These are phyloP conservation scores for Pao palembangensis DNA, from an alignment of 2,113 vertebrate genomes.

Conservation along the genomic window DNA sequence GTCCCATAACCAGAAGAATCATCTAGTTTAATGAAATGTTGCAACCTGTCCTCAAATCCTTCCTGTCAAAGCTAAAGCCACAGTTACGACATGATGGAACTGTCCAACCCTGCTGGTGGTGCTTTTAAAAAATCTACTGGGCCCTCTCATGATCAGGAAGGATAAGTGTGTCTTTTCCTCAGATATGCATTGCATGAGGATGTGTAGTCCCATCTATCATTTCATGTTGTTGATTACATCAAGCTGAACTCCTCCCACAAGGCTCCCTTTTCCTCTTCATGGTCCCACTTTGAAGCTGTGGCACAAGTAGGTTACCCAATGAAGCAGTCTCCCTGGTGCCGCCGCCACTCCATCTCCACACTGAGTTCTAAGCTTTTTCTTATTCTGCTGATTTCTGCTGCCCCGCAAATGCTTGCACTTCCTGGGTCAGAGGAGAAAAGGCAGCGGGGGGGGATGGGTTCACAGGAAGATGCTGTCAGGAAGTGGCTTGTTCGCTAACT, in stretches of 20 bases:
- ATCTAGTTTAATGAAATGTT: conserved; percentile 26
- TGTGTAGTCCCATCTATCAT: neutral
- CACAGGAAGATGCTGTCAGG: conserved; percentile 71
- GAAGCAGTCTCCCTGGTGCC: conserved; percentile 35
- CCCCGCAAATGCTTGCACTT: conserved; percentile 26
- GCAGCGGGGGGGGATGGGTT: conserved; percentile 29
- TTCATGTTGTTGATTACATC: conserved; percentile 11
- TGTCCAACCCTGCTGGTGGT: neutral
- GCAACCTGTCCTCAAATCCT: conserved; percentile 26
- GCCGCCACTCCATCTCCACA: conserved; percentile 10
- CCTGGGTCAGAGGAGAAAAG: conserved; percentile 50
- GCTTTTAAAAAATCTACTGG: conserved; percentile 24
- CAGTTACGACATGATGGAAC: neutral
- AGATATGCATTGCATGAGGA: neutral
- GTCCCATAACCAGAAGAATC: conserved; percentile 50
- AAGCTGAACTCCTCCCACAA: conserved; percentile 10
- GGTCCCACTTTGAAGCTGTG: conserved; percentile 30
- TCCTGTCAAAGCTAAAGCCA: conserved; percentile 36
- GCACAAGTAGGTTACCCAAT: conserved; percentile 54
- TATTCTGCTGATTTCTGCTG: conserved; percentile 16
- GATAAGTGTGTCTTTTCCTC: neutral
- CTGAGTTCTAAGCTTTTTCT: neutral
- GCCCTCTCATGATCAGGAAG: conserved; percentile 15
- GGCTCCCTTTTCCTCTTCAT: conserved; percentile 15
- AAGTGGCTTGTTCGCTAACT: conserved; percentile 72